Evolutionary conservation across 2,113 vertebrate genomes (phyloP).

Genomic region (Prietella phreatophila): DNA sequence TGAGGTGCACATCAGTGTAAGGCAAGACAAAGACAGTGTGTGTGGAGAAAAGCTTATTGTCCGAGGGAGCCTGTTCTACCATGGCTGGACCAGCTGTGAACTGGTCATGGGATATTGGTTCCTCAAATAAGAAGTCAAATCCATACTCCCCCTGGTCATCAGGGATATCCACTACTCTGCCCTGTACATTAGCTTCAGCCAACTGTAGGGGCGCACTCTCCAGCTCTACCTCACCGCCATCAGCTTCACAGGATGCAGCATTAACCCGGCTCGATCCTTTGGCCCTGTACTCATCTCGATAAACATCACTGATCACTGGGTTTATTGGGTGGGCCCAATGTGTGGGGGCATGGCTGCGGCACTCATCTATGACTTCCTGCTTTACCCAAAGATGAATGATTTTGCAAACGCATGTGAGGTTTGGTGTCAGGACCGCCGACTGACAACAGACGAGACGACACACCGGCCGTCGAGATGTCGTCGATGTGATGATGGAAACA

Average conservation of each 20-base stretch:
- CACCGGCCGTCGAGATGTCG: slow-evolving; percentile 68
- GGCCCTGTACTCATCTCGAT: slow-evolving; percentile 83
- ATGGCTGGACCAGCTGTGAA: too few relatives aligned
- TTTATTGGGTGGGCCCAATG: slow-evolving; percentile 80
- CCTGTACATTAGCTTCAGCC: too few relatives aligned
- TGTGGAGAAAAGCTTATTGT: too few relatives aligned
- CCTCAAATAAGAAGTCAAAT: too few relatives aligned
- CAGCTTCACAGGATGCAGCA: slow-evolving; percentile 95
- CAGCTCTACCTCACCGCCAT: slow-evolving; percentile 61
- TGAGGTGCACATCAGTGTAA: too few relatives aligned
- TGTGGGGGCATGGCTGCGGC: slow-evolving; percentile 73
- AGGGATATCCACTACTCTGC: too few relatives aligned
- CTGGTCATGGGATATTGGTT: too few relatives aligned
- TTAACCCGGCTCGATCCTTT: slow-evolving; percentile 94
- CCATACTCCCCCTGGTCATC: too few relatives aligned
- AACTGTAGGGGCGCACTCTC: too few relatives aligned
- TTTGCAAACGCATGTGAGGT: slow-evolving; percentile 84
- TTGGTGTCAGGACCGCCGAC: slow-evolving; percentile 86
- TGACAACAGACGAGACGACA: slow-evolving; percentile 73
- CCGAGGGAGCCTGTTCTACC: too few relatives aligned
- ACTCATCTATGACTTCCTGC: slow-evolving; percentile 90
- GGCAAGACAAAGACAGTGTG: too few relatives aligned
- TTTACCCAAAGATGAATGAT: slow-evolving; percentile 82
- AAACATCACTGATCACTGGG: slow-evolving; percentile 88
- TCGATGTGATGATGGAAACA: slow-evolving; percentile 67